Conservation (phyloP, 1,140 invertebrate species). For the Liolophura sinensis region DNA sequence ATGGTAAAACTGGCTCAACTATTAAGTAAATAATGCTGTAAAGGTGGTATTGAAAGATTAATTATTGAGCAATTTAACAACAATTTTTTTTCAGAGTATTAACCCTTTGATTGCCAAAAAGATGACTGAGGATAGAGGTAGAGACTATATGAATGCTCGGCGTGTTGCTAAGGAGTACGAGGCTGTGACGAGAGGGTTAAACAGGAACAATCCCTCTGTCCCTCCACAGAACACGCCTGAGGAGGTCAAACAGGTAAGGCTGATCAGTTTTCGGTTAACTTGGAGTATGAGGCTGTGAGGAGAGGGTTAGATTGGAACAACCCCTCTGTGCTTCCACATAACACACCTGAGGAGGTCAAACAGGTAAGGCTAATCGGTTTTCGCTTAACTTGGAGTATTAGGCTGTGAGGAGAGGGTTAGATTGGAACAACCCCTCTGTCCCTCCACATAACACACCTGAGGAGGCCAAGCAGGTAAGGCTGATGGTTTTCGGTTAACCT, state of each 20-base stretch:
- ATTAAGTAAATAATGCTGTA: background rate
- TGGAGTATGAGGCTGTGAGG: conserved; percentile 91
- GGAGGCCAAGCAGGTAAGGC: conserved; percentile 92
- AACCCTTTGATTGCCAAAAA: conserved; percentile 97
- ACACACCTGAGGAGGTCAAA: conserved; percentile 85
- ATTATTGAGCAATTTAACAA: no score
- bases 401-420: conserved; percentile 87
- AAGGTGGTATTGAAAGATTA: background rate
- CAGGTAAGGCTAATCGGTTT: no score
- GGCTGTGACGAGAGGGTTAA: conserved; percentile 90
- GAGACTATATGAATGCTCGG: conserved; percentile 97
- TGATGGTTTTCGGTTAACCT: no score
- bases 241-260: conserved; percentile 84
- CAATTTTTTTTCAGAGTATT: conserved; percentile 83
- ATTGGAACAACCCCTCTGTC: conserved; percentile 87
- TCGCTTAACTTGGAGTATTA: no score
- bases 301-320: conserved; percentile 89
- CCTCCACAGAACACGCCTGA: conserved; percentile 89
- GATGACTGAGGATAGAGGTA: conserved; percentile 85
- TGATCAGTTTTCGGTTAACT: conserved; percentile 76
- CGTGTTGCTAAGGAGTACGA: conserved; percentile 97
- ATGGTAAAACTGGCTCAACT: background rate
- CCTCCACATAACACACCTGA: conserved; percentile 88
- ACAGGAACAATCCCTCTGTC: conserved; percentile 90
- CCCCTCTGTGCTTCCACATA: conserved; percentile 89